Base-by-base conservation (phyloP, 2,113 vertebrate species). In the Syrrhaptes paradoxus region DNA sequence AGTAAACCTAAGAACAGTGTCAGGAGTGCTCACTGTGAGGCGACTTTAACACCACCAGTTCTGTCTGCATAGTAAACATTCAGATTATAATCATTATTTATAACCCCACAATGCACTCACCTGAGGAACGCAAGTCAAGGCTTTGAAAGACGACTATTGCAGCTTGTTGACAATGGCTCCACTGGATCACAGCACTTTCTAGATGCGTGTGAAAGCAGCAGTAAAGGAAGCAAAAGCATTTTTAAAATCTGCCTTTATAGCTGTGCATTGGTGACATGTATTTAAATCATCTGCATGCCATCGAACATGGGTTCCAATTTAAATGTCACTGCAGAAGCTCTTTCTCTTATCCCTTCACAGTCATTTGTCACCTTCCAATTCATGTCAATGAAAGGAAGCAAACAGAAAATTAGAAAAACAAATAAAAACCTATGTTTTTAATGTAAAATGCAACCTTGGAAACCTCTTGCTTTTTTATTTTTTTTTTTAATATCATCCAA, bases 211-310 rank as follows among this genome's bases (percentile, higher is more conserved):
- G 95, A 95, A 94, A 71, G 65, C 75, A 81, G 72, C 71, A 92
- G 59, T 89, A 94, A 97, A 94, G 72, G 57, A 95, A 95, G 87
- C 22, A 80, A 88, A 87, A 95, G 93, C 90, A 36, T 90, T 96
- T 97, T 94, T 41, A 67, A 94, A 96, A 66, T 59, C 63, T 46
- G 54, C 91, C 77, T 84, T 91, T 93, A 87, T 36, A 94, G 78
- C 71, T 32, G 57, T 82, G 55, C 76, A 51, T 71, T 85, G 48
- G 86, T 96, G 93, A 81, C 84, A 81, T 59, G 92, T 83, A 96
- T 95, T 97, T 96, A 96, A 94, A 96, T 96, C 94, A 93, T 91
- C 81, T 82, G 65, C 66, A 59, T 70, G 36, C 85, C 85, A 84
- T 96, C 96, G 93, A 93, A 52, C 70, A 45, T 14, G 62, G 61